Evolutionary conservation across 2,797 vertebrate species (phyloP).

Genomic region (Sebastes hopkinsi): DNA sequence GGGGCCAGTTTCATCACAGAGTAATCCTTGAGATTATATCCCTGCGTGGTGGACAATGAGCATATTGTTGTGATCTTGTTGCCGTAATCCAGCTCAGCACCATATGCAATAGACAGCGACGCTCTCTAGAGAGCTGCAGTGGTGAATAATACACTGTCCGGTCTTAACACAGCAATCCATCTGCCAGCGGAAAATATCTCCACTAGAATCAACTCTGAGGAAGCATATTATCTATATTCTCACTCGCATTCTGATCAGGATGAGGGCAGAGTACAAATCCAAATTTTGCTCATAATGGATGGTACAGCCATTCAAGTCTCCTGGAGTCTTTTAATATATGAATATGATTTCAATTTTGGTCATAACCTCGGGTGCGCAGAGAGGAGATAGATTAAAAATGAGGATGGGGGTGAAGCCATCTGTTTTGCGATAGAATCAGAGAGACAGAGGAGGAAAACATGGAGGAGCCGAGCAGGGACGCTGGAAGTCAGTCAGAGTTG

Average conservation of each 20-base stretch:
- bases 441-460: conserved; percentile 46
- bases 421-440: conserved; percentile 59
- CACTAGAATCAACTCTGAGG: conserved; percentile 27
- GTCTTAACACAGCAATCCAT: conserved; percentile 50
- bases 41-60: conserved; percentile 72
- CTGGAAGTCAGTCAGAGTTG: conserved; percentile 13
- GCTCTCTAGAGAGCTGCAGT: conserved; percentile 59
- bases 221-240: not conserved
- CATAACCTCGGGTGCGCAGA: conserved; percentile 53
- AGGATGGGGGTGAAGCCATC: conserved; percentile 67
- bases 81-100: conserved; percentile 75
- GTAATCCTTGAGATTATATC: conserved; percentile 79
- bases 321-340: conserved; percentile 18
- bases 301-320: conserved; percentile 13
- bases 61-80: conserved; percentile 79
- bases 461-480: conserved; percentile 34
- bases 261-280: not conserved
- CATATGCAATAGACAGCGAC: conserved; percentile 59
- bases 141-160: conserved; percentile 54
- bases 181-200: conserved; percentile 52
- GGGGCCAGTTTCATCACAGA: conserved; percentile 49
- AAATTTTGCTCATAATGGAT: not conserved
- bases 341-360: conserved; percentile 56
- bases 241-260: not conserved
- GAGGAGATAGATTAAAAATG: conserved; percentile 56